A percentile compares a stretch with the other conserved stretches of the same genome.
Evolutionary conservation across 2,113 vertebrate species (phyloP).

Genomic region (Peromyscus californicus): DNA sequence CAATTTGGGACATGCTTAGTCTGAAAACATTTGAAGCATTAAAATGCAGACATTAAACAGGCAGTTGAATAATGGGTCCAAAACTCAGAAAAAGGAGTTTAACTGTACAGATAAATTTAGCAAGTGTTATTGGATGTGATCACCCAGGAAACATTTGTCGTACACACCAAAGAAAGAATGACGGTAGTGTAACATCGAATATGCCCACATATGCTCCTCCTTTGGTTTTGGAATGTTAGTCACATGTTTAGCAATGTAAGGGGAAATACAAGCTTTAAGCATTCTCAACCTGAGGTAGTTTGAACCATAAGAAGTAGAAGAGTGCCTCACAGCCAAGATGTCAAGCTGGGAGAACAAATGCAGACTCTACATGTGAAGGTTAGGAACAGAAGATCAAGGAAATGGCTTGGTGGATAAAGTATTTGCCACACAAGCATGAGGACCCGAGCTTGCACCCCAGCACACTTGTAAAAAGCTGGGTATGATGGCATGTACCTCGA

Average conservation of each 20-base stretch:
- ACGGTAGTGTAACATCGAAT: not conserved
- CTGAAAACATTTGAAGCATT: constrained; percentile 18
- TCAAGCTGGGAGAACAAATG: constrained; percentile 4
- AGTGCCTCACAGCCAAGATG: not conserved
- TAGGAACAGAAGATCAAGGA: not conserved
- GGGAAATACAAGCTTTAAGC: constrained; percentile 15
- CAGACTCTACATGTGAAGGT: not conserved
- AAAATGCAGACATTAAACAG: constrained; percentile 16
- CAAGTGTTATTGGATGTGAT: not conserved
- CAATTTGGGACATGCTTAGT: not conserved
- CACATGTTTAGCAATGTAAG: constrained; percentile 18
- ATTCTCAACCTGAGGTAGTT: not conserved
- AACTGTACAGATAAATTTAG: constrained; percentile 28
- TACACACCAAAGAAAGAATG: not conserved
- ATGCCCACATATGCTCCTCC: not conserved
- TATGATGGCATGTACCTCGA: not conserved
- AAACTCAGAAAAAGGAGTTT: constrained; percentile 52
- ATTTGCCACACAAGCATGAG: not conserved
- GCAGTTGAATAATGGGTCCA: constrained; percentile 6
- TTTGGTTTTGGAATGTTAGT: not conserved
- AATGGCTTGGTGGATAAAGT: not conserved
- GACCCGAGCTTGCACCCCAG: not conserved
- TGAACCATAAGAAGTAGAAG: not conserved
- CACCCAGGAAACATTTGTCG: not conserved
- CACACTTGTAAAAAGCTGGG: not conserved